These are phyloP conservation scores for Mythimna impura DNA, from an alignment of 2,888 invertebrate species.

Conservation along the genomic window DNA sequence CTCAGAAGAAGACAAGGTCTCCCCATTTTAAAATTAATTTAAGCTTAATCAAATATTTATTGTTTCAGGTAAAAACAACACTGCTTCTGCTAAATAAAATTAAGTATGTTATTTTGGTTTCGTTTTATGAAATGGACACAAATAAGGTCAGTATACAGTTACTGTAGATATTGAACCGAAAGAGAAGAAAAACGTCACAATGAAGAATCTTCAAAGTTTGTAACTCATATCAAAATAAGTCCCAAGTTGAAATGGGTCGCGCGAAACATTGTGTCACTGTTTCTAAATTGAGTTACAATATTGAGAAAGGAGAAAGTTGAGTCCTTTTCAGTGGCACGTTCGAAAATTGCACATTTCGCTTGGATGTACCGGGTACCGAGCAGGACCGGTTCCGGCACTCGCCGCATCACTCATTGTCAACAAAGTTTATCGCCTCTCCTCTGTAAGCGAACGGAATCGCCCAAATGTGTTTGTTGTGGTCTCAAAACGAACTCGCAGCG, in stretches of 20 bases:
- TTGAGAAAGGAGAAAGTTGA: constrained; percentile 74
- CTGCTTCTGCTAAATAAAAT: constrained; percentile 24
- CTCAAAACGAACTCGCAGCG: constrained; percentile 70
- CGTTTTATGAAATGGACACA: not conserved
- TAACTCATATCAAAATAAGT: constrained; percentile 75
- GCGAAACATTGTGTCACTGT: constrained; percentile 77
- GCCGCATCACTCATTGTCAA: constrained; percentile 87
- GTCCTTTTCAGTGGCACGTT: constrained; percentile 77
- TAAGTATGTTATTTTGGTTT: constrained; percentile 8
- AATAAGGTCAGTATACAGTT: constrained; percentile 44
- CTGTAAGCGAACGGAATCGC: constrained; percentile 72
- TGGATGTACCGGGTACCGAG: constrained; percentile 57
- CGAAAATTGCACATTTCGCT: constrained; percentile 81
- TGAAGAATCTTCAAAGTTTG: constrained; percentile 61
- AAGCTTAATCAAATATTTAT: constrained; percentile 26
- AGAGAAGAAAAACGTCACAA: constrained; percentile 57
- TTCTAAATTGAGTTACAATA: constrained; percentile 81
- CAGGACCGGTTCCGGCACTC: constrained; percentile 66
- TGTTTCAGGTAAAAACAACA: constrained; percentile 59
- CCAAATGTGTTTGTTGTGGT: constrained; percentile 85
- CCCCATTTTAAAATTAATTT: not conserved
- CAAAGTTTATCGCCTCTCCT: constrained; percentile 81
- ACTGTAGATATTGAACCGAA: constrained; percentile 5
- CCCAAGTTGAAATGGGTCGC: constrained; percentile 76
- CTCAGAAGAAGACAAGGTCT: not conserved